These are phyloP conservation scores for Cyclophora punctaria DNA, from an alignment of 2,888 invertebrate genomes.

Conservation along the genomic window DNA sequence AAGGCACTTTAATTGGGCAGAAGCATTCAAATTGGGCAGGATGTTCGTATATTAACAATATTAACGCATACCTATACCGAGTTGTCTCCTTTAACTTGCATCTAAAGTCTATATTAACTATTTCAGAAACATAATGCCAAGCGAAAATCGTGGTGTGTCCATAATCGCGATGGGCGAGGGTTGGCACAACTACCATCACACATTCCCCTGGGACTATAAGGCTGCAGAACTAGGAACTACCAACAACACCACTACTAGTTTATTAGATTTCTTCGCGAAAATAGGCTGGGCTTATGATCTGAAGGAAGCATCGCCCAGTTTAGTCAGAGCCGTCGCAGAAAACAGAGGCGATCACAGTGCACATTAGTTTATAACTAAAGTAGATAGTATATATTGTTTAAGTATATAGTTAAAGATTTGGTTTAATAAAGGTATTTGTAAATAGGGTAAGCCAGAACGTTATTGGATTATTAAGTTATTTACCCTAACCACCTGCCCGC, in stretches of 20 bases:
- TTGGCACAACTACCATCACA: constrained; percentile 96
- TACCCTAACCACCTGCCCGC: too few relatives aligned
- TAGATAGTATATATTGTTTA: too few relatives aligned
- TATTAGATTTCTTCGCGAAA: constrained; percentile 80
- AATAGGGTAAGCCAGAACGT: too few relatives aligned
- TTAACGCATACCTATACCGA: too few relatives aligned
- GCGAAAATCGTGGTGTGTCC: constrained; percentile 84
- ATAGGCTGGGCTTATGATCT: constrained; percentile 88
- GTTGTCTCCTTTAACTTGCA: not conserved
- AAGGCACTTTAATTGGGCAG: too few relatives aligned
- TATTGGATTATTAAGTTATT: too few relatives aligned
- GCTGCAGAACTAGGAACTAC: constrained; percentile 87
- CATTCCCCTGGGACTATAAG: constrained; percentile 95
- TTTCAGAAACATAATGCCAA: constrained; percentile 83
- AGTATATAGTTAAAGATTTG: too few relatives aligned
- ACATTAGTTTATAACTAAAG: too few relatives aligned
- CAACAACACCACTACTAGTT: constrained; percentile 80
- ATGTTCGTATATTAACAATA: too few relatives aligned
- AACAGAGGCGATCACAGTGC: constrained; percentile 62
- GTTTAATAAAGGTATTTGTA: too few relatives aligned
- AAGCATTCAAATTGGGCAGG: too few relatives aligned
- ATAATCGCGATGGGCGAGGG: constrained; percentile 87
- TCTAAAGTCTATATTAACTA: not conserved
- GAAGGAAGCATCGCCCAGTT: constrained; percentile 76
- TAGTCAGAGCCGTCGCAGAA: constrained; percentile 64